phyloP scores from a whole-genome alignment of 2,888 invertebrate species.

The Cryptus armator region DNA sequence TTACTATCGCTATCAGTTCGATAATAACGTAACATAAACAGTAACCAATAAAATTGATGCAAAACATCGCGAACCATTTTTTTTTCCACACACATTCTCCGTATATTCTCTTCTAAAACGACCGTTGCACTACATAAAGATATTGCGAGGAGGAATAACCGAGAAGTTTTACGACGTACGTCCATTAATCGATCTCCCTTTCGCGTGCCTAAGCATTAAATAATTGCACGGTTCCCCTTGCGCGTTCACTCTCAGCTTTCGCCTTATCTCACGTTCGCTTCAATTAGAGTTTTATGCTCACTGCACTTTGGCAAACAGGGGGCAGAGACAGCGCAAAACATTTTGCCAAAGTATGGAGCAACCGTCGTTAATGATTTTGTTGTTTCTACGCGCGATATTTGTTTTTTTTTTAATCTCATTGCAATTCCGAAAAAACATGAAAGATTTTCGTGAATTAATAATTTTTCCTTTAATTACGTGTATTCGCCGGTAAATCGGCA shows the following conservation, averaged over 20 bases:
- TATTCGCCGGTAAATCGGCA: not conserved
- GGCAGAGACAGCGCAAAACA: constrained; percentile 2
- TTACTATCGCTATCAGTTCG: no score
- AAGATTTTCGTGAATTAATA: no score
- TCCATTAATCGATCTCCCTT: constrained; percentile 60
- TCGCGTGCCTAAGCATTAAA: constrained; percentile 68
- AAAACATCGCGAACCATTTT: no score
- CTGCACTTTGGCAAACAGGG: constrained; percentile 40
- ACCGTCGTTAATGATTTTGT: constrained; percentile 5
- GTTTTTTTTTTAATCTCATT: not conserved
- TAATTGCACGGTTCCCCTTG: constrained; percentile 64
- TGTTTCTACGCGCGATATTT: not conserved
- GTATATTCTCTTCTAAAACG: no score
- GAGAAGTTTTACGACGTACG: constrained; percentile 50
- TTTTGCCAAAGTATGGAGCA: constrained; percentile 4
- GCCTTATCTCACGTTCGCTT: constrained; percentile 66
- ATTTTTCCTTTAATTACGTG: no score
- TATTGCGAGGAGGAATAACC: constrained; percentile 38
- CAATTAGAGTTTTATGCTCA: constrained; percentile 70
- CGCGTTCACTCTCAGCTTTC: constrained; percentile 49
- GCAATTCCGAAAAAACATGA: not conserved
- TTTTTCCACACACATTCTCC: no score
- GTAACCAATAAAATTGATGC: no score
- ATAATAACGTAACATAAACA: no score
- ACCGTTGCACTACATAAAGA: not conserved